phyloP scores from a whole-genome alignment of 2,888 invertebrate genomes.

The Drosophila flavopinicola region DNA sequence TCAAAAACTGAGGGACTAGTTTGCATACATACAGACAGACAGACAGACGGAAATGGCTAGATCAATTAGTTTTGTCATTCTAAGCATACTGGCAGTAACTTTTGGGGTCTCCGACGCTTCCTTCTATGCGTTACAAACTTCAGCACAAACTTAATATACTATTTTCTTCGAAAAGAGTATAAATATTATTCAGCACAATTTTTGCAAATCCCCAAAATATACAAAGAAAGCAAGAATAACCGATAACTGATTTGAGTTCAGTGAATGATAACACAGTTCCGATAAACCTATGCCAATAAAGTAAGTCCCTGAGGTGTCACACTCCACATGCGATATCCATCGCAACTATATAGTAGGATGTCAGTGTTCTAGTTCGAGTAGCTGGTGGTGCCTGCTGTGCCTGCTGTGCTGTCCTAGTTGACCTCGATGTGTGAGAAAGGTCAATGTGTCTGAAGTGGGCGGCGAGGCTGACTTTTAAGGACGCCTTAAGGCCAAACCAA shows the following conservation, averaged over 20 bases:
- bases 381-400: too few relatives aligned
- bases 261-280: constrained; percentile 22
- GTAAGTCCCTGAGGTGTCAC: too few relatives aligned
- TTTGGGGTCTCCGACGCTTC: too few relatives aligned
- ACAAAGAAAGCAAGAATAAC: constrained; percentile 8
- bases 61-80: too few relatives aligned
- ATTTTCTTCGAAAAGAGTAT: too few relatives aligned
- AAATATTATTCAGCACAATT: background rate
- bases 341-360: background rate
- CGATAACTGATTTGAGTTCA: constrained; percentile 30
- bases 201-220: constrained; percentile 3
- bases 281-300: constrained; percentile 7
- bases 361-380: background rate
- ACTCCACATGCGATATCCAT: constrained; percentile 1
- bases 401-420: constrained; percentile 7
- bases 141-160: too few relatives aligned
- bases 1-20: too few relatives aligned
- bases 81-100: too few relatives aligned
- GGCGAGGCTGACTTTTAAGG: constrained; percentile 16
- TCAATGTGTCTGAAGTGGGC: constrained; percentile 32
- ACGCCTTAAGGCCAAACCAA: constrained; percentile 12
- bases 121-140: too few relatives aligned
- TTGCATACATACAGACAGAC: too few relatives aligned
- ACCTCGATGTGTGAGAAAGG: constrained; percentile 52
- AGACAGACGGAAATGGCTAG: too few relatives aligned